Evolutionary conservation across 2,888 invertebrate genomes (phyloP).

Genomic region (Spodoptera littoralis): DNA sequence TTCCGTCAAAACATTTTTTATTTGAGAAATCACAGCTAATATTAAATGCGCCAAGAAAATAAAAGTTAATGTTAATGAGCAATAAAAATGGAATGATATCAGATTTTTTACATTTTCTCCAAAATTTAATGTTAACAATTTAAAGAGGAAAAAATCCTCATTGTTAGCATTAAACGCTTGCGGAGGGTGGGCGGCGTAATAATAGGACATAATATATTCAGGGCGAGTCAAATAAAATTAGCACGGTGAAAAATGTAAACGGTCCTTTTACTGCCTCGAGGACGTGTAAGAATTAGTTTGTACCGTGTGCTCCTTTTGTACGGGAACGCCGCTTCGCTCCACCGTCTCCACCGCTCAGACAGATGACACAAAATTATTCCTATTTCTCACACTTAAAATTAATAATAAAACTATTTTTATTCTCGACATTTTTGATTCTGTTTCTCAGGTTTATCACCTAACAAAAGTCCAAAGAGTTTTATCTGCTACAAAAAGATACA

Average conservation of each 20-base stretch:
- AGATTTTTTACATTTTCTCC: constrained; percentile 80
- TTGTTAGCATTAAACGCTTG: constrained; percentile 84
- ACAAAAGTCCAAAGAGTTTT: constrained; percentile 37
- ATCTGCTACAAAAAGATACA: constrained; percentile 54
- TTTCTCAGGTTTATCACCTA: constrained; percentile 40
- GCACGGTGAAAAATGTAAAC: constrained; percentile 89
- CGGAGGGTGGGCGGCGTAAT: constrained; percentile 80
- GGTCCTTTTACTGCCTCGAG: constrained; percentile 82
- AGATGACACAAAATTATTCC: constrained; percentile 38
- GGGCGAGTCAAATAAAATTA: constrained; percentile 88
- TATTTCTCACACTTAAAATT: constrained; percentile 37
- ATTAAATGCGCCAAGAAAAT: constrained; percentile 69
- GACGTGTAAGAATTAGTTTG: constrained; percentile 83
- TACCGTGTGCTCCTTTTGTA: constrained; percentile 67
- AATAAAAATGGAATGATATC: constrained; percentile 80
- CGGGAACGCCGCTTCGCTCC: constrained; percentile 54
- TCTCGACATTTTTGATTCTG: constrained; percentile 24
- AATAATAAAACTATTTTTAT: constrained; percentile 21
- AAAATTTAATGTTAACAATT: constrained; percentile 85
- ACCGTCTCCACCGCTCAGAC: constrained; percentile 27
- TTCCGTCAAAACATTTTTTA: constrained; percentile 46
- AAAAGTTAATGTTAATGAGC: constrained; percentile 78
- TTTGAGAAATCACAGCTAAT: constrained; percentile 59
- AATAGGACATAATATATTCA: constrained; percentile 88
- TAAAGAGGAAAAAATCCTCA: constrained; percentile 79